These are phyloP conservation scores for Vollenhovia emeryi DNA, from an alignment of 1,140 invertebrate genomes.

Conservation along the genomic window DNA sequence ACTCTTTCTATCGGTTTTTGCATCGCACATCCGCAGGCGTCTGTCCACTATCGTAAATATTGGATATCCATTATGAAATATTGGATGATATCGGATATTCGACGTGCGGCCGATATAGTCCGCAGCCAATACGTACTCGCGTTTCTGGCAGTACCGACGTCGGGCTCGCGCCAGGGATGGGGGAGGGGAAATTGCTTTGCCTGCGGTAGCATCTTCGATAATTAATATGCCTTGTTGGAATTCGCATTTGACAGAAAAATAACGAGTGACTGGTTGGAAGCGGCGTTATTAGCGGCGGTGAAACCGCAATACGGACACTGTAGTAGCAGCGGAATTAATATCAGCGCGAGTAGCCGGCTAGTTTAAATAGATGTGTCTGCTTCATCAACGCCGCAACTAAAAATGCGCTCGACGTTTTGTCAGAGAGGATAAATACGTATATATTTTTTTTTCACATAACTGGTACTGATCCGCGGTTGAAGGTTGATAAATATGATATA, in stretches of 20 bases:
- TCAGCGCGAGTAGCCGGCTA: conserved; percentile 26
- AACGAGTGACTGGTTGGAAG: conserved; percentile 43
- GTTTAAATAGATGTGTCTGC: conserved; percentile 30
- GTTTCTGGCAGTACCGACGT: conserved; percentile 18
- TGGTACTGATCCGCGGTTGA: not conserved
- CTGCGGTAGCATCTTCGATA: conserved; percentile 69
- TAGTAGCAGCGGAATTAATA: conserved; percentile 38
- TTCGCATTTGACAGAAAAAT: conserved; percentile 60
- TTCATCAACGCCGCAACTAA: conserved; percentile 26
- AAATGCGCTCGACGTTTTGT: not conserved
- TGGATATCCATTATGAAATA: conserved; percentile 74
- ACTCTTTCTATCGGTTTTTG: conserved; percentile 40
- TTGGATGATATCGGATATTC: conserved; percentile 71
- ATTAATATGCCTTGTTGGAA: conserved; percentile 65
- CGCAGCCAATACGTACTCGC: conserved; percentile 47
- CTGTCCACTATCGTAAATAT: conserved; percentile 72
- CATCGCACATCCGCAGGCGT: conserved; percentile 60
- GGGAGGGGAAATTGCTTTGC: conserved; percentile 45
- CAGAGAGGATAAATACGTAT: not conserved
- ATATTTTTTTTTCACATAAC: not conserved
- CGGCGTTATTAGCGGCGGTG: conserved; percentile 42
- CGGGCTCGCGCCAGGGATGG: not conserved
- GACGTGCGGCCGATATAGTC: conserved; percentile 65
- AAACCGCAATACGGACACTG: conserved; percentile 29
- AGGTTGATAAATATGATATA: conserved; percentile 35